Conservation (phyloP, 2,888 invertebrate genomes). For the Hypena proboscidalis region DNA sequence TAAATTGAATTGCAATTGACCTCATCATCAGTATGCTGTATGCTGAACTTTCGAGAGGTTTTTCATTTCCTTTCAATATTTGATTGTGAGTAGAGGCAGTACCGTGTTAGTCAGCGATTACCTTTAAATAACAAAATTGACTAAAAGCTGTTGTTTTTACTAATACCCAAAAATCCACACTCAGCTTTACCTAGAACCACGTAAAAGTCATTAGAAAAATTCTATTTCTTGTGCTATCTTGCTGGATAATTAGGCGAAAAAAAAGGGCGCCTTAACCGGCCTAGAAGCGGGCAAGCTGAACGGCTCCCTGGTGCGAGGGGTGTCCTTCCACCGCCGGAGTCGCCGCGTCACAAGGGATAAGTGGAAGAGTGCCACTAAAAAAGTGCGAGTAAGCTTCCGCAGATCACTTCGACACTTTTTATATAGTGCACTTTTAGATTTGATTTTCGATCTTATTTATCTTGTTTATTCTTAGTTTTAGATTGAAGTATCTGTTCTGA, state of each 20-base stretch:
- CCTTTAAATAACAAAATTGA: too few species aligned
- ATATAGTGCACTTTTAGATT: constrained; percentile 25
- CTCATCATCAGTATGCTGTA: too few species aligned
- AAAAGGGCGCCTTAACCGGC: constrained; percentile 88
- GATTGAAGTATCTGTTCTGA: constrained; percentile 19
- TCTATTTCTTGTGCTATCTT: constrained; percentile 64
- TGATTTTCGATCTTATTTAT: constrained; percentile 6
- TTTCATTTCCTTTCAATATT: too few species aligned
- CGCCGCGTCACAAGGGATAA: constrained; percentile 82
- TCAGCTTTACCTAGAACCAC: constrained; percentile 26
- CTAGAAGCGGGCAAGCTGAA: constrained; percentile 88
- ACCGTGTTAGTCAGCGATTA: too few species aligned
- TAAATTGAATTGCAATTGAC: too few species aligned
- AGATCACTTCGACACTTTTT: constrained; percentile 26
- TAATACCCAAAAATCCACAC: constrained; percentile 6
- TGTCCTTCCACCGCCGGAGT: constrained; percentile 87
- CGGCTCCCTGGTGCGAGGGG: constrained; percentile 86
- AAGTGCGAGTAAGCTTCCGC: constrained; percentile 89
- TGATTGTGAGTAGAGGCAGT: too few species aligned
- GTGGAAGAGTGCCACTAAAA: constrained; percentile 89
- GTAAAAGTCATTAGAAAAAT: constrained; percentile 37
- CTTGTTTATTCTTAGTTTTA: neutral
- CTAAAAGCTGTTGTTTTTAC: constrained; percentile 13
- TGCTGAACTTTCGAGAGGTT: too few species aligned
- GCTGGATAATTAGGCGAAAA: constrained; percentile 81